Conservation (phyloP, 2,888 invertebrate species). For the Zeuzera pyrina region DNA sequence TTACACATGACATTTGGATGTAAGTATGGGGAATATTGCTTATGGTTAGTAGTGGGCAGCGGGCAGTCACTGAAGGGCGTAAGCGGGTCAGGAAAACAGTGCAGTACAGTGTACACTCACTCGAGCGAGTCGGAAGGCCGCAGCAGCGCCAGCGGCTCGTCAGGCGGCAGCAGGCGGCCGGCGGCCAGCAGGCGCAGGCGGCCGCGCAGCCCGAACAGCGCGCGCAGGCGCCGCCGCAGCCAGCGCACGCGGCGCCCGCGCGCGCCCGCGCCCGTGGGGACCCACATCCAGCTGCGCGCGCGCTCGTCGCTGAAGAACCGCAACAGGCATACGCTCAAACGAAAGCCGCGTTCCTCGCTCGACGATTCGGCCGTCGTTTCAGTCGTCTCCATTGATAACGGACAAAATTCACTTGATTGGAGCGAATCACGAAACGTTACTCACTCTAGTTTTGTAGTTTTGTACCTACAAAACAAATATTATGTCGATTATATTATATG, state of each 20-base stretch:
- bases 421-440: too few species aligned
- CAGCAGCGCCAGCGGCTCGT: slow-evolving; percentile 41
- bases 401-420: too few species aligned
- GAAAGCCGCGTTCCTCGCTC: slow-evolving; percentile 21
- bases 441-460: too few species aligned
- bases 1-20: background rate
- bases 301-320: slow-evolving; percentile 34
- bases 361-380: too few species aligned
- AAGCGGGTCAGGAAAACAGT: too few species aligned
- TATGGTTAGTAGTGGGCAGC: background rate
- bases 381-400: too few species aligned
- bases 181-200: slow-evolving; percentile 20
- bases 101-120: too few species aligned
- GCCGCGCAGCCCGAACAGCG: slow-evolving; percentile 26
- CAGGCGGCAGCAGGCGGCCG: slow-evolving; percentile 43
- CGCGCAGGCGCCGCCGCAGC: slow-evolving; percentile 35
- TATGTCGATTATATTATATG: too few species aligned
- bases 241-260: slow-evolving; percentile 32
- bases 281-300: too few species aligned
- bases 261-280: slow-evolving; percentile 5
- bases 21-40: background rate
- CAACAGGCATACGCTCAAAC: slow-evolving; percentile 33
- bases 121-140: slow-evolving; percentile 32
- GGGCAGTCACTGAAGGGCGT: too few species aligned
- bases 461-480: too few species aligned